Evolutionary conservation across 2,888 invertebrate species (phyloP).

Genomic region (Parochlus steinenii): DNA sequence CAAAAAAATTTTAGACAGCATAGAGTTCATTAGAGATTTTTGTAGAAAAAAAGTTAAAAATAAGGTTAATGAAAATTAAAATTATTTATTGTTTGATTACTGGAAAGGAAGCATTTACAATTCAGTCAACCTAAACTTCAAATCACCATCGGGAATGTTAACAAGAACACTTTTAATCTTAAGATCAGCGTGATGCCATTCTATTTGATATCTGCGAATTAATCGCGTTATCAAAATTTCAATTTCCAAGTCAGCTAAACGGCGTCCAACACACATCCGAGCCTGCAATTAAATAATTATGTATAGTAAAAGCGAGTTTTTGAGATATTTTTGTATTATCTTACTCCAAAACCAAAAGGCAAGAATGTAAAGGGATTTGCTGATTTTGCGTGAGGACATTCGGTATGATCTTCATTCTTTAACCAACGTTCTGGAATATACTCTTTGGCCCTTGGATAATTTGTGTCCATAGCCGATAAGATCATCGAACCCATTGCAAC

Average conservation of each 20-base stretch:
- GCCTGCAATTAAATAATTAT: slow-evolving; percentile 54
- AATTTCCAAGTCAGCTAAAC: slow-evolving; percentile 55
- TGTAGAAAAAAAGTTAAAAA: too few species aligned
- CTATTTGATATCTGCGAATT: slow-evolving; percentile 28
- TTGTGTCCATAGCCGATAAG: slow-evolving; percentile 42
- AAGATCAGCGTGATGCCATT: slow-evolving; percentile 24
- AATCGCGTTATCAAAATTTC: slow-evolving; percentile 33
- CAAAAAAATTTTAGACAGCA: too few species aligned
- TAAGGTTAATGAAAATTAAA: too few species aligned
- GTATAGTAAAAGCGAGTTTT: slow-evolving; percentile 40
- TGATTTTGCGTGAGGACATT: slow-evolving; percentile 11
- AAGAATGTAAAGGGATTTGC: background rate
- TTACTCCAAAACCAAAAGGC: background rate
- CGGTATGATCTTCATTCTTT: slow-evolving; percentile 17
- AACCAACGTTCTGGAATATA: slow-evolving; percentile 66
- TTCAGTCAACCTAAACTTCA: slow-evolving; percentile 26
- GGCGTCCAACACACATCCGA: slow-evolving; percentile 48
- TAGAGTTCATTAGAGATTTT: too few species aligned
- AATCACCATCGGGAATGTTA: slow-evolving; percentile 22
- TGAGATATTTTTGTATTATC: background rate
- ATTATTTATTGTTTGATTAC: too few species aligned
- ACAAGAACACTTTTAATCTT: slow-evolving; percentile 19
- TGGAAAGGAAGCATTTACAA: too few species aligned
- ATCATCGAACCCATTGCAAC: slow-evolving; percentile 57
- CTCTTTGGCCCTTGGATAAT: slow-evolving; percentile 41